Percentiles rank a stretch among this genome's conserved stretches.
Evolutionary conservation across 2,113 vertebrate genomes (phyloP).

Genomic region (Rhynchomys soricoides): DNA sequence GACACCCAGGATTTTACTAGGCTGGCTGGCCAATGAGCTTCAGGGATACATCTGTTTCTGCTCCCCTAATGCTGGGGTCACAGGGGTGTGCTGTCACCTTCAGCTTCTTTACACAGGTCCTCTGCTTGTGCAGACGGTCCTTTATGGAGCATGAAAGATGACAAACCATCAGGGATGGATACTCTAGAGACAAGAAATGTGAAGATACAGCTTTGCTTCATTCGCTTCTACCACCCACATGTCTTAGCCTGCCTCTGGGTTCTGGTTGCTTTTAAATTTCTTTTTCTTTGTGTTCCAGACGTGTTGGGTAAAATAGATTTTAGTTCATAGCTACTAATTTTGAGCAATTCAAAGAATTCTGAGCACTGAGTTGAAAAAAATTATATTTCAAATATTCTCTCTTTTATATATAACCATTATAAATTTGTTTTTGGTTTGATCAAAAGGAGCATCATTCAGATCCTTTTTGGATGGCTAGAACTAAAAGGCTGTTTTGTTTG

Average conservation of each 20-base stretch:
- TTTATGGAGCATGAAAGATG: neutral
- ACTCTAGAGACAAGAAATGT: neutral
- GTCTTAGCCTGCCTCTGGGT: neutral
- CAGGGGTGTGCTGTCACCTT: neutral
- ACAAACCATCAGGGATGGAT: neutral
- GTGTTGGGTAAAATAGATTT: neutral
- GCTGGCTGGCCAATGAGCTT: neutral
- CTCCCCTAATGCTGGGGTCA: neutral
- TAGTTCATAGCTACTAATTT: neutral
- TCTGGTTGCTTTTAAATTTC: neutral
- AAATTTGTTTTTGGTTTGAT: neutral
- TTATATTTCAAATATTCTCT: neutral
- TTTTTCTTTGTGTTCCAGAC: neutral
- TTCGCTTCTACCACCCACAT: neutral
- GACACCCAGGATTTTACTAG: neutral
- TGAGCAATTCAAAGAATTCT: neutral
- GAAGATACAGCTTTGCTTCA: neutral
- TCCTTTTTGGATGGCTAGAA: neutral
- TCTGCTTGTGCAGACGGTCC: neutral
- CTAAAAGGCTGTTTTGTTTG: constrained; percentile 4
- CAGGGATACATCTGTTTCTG: neutral
- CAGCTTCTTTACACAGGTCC: neutral
- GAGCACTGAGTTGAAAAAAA: neutral
- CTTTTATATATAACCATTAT: neutral
- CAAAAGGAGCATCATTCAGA: neutral